Conservation (phyloP, 2,797 vertebrate species). For the Potorous gilbertii region DNA sequence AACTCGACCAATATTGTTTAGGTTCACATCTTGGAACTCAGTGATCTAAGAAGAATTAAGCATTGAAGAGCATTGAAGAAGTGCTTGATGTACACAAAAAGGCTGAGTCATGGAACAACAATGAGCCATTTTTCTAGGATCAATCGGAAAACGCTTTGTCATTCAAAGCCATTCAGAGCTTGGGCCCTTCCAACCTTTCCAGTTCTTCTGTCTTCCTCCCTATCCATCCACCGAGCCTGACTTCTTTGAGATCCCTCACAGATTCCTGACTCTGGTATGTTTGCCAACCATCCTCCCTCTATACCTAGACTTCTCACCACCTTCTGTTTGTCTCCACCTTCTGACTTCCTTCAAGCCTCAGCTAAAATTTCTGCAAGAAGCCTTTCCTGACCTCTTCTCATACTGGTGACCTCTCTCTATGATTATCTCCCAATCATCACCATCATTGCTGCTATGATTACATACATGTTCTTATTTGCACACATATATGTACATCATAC, state of each 20-base stretch:
- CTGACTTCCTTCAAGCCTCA: not conserved
- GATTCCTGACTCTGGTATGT: not conserved
- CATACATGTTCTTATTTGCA: not conserved
- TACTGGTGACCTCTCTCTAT: not conserved
- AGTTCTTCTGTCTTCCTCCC: not conserved
- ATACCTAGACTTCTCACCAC: not conserved
- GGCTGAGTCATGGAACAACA: not conserved
- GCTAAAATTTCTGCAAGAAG: not conserved
- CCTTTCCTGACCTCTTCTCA: not conserved
- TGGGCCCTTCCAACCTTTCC: not conserved
- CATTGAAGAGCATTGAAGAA: not conserved
- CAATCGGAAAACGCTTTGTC: not conserved
- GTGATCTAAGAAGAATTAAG: not conserved
- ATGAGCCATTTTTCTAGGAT: not conserved
- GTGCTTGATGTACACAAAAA: not conserved
- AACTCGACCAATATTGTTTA: not conserved
- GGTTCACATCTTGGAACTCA: not conserved
- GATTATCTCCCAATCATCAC: not conserved
- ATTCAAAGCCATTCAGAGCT: not conserved
- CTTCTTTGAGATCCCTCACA: not conserved
- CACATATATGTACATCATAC: not conserved
- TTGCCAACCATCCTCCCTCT: not conserved
- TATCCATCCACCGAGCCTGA: not conserved
- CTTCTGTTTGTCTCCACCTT: not conserved
- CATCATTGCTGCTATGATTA: not conserved